phyloP scores from a whole-genome alignment of 2,797 vertebrate genomes.

The Tokudaia muenninki region DNA sequence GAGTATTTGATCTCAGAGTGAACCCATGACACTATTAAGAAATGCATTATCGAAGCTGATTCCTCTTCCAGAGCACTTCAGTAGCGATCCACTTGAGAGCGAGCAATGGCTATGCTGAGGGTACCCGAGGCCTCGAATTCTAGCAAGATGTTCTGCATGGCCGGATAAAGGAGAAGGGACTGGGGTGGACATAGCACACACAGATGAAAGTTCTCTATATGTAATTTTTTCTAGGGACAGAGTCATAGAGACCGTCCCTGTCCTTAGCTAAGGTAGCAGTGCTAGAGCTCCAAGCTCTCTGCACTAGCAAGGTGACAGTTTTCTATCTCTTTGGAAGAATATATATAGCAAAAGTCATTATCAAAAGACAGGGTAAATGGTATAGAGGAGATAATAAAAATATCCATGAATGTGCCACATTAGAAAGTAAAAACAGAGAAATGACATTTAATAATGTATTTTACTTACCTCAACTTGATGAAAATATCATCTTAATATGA shows the following conservation, averaged over 20 bases:
- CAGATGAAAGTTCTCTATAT: neutral
- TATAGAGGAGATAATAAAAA: neutral
- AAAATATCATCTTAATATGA: slow-evolving; percentile 33
- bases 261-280: neutral
- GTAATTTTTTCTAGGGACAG: neutral
- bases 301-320: neutral
- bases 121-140: neutral
- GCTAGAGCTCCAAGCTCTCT: slow-evolving; percentile 16
- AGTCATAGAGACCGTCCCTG: neutral
- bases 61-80: slow-evolving; percentile 63
- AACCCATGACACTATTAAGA: slow-evolving; percentile 68
- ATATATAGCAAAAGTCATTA: slow-evolving; percentile 33
- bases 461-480: neutral
- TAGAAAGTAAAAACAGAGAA: slow-evolving; percentile 41
- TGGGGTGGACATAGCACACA: neutral
- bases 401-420: neutral
- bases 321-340: slow-evolving; percentile 5
- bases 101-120: slow-evolving; percentile 2
- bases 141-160: neutral
- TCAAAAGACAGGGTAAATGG: neutral
- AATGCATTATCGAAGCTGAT: slow-evolving; percentile 57
- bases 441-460: slow-evolving; percentile 24
- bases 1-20: slow-evolving; percentile 54
- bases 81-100: slow-evolving; percentile 58
- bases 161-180: neutral